Evolutionary conservation across 2,113 vertebrate genomes (phyloP).

Genomic region (Alexandromys fortis): DNA sequence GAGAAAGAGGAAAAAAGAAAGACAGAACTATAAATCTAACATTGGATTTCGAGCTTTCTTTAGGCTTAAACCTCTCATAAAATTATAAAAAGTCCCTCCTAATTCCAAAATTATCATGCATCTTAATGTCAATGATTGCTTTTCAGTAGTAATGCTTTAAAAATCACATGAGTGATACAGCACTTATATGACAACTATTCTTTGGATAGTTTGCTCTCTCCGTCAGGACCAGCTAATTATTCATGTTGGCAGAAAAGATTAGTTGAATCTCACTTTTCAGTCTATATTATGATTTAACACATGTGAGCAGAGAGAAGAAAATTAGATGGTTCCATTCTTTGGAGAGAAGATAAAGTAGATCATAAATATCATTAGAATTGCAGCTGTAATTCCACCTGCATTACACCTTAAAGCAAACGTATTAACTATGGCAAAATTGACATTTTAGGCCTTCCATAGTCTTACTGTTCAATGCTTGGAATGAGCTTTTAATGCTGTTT

Average conservation of each 20-base stretch:
- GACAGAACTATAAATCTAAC: neutral
- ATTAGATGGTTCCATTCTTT: slow-evolving; percentile 8
- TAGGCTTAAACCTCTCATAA: neutral
- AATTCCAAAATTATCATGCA: neutral
- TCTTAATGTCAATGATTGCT: neutral
- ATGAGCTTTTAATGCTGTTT: neutral
- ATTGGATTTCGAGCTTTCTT: slow-evolving; percentile 26
- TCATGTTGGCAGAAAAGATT: slow-evolving; percentile 36
- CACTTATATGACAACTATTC: neutral
- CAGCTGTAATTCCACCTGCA: neutral
- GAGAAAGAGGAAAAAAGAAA: no score
- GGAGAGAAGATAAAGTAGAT: neutral
- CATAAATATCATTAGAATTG: neutral
- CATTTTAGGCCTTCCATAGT: neutral
- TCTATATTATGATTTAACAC: slow-evolving; percentile 48
- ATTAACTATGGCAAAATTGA: neutral
- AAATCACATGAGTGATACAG: neutral
- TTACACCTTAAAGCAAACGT: neutral
- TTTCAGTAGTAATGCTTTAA: slow-evolving; percentile 25
- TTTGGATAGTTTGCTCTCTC: slow-evolving; percentile 33
- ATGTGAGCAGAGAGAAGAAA: slow-evolving; percentile 4
- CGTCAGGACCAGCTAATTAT: neutral
- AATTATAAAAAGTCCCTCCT: neutral
- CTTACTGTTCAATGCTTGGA: neutral
- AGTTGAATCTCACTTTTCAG: slow-evolving; percentile 49